Conservation (phyloP, 2,797 vertebrate genomes). For the Squalus acanthias region DNA sequence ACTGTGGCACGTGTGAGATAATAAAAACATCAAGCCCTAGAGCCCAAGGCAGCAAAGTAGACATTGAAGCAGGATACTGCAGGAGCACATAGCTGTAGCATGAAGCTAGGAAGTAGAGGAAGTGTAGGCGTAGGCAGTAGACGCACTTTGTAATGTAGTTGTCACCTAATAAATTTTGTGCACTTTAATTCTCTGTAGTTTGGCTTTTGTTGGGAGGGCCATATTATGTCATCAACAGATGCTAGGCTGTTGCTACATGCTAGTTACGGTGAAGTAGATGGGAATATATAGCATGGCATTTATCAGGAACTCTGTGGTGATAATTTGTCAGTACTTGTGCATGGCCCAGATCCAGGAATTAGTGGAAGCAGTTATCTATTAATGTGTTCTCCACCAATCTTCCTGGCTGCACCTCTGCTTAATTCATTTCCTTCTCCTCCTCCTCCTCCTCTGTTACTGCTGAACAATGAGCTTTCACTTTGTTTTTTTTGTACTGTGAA, state of each 20-base stretch:
- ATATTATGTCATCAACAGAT: neutral
- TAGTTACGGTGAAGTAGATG: neutral
- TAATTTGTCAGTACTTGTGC: constrained; percentile 1
- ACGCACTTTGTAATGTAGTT: too few relatives aligned
- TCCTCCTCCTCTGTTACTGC: neutral
- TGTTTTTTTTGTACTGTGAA: neutral
- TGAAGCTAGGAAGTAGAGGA: neutral
- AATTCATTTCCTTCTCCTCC: neutral
- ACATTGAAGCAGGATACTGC: neutral
- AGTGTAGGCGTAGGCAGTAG: neutral
- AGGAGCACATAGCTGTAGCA: neutral
- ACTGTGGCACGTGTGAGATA: neutral
- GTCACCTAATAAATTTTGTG: too few relatives aligned
- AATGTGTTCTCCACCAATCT: neutral
- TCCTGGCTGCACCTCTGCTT: neutral
- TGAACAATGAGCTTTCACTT: neutral
- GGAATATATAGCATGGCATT: neutral
- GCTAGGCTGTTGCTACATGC: neutral
- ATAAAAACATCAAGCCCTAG: neutral
- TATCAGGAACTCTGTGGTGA: neutral
- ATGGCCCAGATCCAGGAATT: neutral
- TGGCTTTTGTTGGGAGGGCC: neutral
- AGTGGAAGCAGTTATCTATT: neutral
- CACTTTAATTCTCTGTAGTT: neutral
- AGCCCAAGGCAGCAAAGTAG: neutral